Percentiles rank a stretch among this genome's conserved stretches.
These are phyloP conservation scores for Mormyrus hasselquistii DNA, from an alignment of 2,797 vertebrate genomes.

Conservation along the genomic window DNA sequence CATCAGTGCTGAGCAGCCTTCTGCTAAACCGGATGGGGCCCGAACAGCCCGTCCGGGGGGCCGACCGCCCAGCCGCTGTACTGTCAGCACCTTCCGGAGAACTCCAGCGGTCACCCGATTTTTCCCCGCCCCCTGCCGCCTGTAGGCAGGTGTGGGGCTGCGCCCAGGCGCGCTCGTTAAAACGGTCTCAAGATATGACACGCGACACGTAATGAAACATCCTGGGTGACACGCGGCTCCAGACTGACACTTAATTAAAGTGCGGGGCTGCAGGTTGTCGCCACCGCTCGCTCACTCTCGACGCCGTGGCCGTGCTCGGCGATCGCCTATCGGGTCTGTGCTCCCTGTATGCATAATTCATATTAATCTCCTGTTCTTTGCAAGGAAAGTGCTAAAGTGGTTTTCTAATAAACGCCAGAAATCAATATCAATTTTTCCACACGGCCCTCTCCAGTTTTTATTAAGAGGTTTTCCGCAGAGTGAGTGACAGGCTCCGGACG, in stretches of 20 bases:
- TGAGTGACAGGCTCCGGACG: constrained; percentile 12
- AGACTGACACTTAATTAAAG: constrained; percentile 42
- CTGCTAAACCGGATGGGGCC: neutral
- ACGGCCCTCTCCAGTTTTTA: constrained; percentile 20
- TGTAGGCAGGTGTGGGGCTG: constrained; percentile 31
- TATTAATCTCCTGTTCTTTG: constrained; percentile 21
- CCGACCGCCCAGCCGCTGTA: neutral
- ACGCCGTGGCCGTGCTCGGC: constrained; percentile 20
- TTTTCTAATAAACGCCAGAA: constrained; percentile 20
- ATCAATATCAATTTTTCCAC: constrained; percentile 22
- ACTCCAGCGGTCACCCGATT: constrained; percentile 16
- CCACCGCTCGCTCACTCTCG: constrained; percentile 21
- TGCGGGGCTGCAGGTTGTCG: constrained; percentile 17
- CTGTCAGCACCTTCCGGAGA: neutral
- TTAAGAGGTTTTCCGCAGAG: neutral
- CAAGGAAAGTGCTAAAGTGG: constrained; percentile 8
- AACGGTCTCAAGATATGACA: constrained; percentile 31
- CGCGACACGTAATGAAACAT: constrained; percentile 34
- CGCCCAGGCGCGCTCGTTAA: constrained; percentile 23
- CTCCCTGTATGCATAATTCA: constrained; percentile 29
- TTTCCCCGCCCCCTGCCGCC: constrained; percentile 13
- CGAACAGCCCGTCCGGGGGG: neutral
- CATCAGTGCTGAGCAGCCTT: neutral
- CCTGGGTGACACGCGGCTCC: constrained; percentile 25
- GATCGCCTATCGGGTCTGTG: constrained; percentile 20